Evolutionary conservation across 2,797 vertebrate species (phyloP).

Genomic region (Xenopus petersii): DNA sequence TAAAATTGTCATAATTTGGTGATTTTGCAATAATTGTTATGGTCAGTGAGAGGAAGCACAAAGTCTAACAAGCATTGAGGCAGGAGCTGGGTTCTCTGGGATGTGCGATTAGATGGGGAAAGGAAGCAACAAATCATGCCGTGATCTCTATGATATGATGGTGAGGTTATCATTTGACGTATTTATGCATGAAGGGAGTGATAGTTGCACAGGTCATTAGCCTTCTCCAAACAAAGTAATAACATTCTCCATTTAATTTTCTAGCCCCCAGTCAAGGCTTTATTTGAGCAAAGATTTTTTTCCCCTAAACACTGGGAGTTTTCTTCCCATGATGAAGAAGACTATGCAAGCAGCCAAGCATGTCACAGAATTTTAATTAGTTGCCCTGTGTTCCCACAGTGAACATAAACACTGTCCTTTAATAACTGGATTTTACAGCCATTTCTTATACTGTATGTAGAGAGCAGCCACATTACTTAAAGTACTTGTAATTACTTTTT

Average conservation of each 20-base stretch:
- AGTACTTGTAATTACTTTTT: too few species aligned
- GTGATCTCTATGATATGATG: background rate
- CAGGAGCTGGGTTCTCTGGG: background rate
- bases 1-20: too few species aligned
- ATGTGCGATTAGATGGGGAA: conserved; percentile 15
- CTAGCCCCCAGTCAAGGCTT: conserved; percentile 29
- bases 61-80: background rate
- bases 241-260: conserved; percentile 51
- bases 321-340: conserved; percentile 26
- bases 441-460: too few species aligned
- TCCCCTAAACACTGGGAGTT: conserved; percentile 35
- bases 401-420: conserved; percentile 1
- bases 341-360: conserved; percentile 36
- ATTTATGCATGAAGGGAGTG: conserved; percentile 8
- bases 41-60: background rate
- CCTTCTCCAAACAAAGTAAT: conserved; percentile 43
- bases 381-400: conserved; percentile 2
- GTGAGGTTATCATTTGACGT: conserved; percentile 31
- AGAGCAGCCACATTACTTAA: too few species aligned
- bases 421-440: too few species aligned
- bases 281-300: conserved; percentile 40
- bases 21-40: too few species aligned
- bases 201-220: conserved; percentile 27
- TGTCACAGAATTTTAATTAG: conserved; percentile 39
- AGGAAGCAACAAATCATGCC: conserved; percentile 31